Evolutionary conservation across 2,888 invertebrate species (phyloP), one percentile per base, ranked within the genome.

Genomic region (Mythimna loreyi): DNA sequence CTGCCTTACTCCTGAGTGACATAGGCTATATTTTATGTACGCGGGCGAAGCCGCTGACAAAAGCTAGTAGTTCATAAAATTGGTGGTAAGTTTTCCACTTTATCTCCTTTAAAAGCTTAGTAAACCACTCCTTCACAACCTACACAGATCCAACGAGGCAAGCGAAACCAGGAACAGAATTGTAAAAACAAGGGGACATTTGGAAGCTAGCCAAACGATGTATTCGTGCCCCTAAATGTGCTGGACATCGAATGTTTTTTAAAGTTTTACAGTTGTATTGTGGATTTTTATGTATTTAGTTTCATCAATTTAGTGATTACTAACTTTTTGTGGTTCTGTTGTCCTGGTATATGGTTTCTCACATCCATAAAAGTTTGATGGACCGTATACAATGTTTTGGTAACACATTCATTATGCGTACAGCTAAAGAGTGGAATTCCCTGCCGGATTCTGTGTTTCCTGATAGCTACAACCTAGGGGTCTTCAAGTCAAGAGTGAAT

Each of bases 201-300:
- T 78, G 78, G 79, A 63, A 21, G 25, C 25, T 3, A 0, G 68
- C 80, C 80, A 78, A 73, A 78, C 63, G 65, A 65, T n/a, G 69
- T 64, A 57, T 28, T 9, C 53, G 9, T n/a, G 25, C 13, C 19
- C n/a, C 33, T 50, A 40, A 58, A 67, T 50, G 65, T 47, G 36
- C 13, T 52, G 52, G 19, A 63, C 60, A 65, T 59, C 60, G 62
- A 74, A 66, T 69, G 65, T 60, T 74, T 68, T 77, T 74, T 49
- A n/a, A 68, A 73, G n/a, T 56, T 33, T 11, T 25, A 45, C 7
- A 0, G 7, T 43, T 40, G n/a, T n/a, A n/a, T n/a, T n/a, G n/a
- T n/a, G n/a, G n/a, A 36, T 6, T 0, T 16, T 40, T 40, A 47
- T 62, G 28, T 55, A 33, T 72, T 33, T 47, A 9, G 13, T 40